These are phyloP conservation scores for Trichopria drosophilae DNA, from an alignment of 2,888 invertebrate species.

Conservation along the genomic window DNA sequence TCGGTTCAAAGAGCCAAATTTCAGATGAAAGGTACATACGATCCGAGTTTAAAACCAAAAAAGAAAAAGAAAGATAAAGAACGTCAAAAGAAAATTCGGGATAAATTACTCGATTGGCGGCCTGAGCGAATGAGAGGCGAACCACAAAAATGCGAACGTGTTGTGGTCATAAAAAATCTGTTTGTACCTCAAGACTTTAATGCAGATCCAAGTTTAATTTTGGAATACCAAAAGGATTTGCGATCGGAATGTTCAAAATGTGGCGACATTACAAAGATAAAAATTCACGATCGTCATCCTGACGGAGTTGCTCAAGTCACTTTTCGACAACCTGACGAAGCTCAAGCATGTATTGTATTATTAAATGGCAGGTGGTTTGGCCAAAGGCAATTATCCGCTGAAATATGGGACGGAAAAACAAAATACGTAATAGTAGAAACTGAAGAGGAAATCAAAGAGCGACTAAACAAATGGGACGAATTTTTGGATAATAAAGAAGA, in stretches of 20 bases:
- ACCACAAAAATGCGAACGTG: conserved; percentile 83
- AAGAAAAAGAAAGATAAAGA: conserved; percentile 84
- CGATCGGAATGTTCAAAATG: conserved; percentile 86
- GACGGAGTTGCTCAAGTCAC: conserved; percentile 93
- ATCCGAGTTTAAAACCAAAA: conserved; percentile 90
- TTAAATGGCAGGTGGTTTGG: conserved; percentile 91
- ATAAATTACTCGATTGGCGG: conserved; percentile 95
- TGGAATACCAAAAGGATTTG: conserved; percentile 90
- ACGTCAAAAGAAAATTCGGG: conserved; percentile 87
- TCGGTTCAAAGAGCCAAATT: conserved; percentile 92
- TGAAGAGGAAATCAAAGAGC: conserved; percentile 78
- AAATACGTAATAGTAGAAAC: conserved; percentile 91
- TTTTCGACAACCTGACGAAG: conserved; percentile 87
- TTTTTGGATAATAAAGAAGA: conserved; percentile 70
- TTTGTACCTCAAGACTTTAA: conserved; percentile 90
- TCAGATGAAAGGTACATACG: conserved; percentile 89
- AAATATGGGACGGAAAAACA: conserved; percentile 93
- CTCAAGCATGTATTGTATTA: conserved; percentile 84
- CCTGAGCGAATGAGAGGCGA: conserved; percentile 89
- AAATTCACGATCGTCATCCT: conserved; percentile 88
- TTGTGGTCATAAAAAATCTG: conserved; percentile 91
- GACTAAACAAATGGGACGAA: conserved; percentile 86
- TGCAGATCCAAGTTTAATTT: conserved; percentile 81
- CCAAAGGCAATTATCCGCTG: conserved; percentile 80
- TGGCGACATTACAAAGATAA: conserved; percentile 89